These are phyloP conservation scores for Gymnoscopelus braueri DNA, from an alignment of 2,797 vertebrate species.

Conservation along the genomic window DNA sequence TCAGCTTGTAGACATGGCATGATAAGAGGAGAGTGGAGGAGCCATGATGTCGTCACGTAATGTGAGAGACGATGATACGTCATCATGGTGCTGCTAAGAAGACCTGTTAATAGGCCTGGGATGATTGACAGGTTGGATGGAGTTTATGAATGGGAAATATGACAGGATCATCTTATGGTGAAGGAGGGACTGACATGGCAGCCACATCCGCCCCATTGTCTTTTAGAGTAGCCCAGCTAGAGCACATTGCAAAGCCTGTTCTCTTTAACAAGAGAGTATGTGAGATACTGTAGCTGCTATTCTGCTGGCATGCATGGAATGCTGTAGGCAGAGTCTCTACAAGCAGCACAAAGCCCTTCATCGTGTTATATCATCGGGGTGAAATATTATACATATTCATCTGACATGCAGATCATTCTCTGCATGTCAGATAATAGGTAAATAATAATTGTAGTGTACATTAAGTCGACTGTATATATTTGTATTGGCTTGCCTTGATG, in stretches of 20 bases:
- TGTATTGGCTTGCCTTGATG: slow-evolving; percentile 13
- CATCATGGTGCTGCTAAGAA: background rate
- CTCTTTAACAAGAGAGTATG: too few species aligned
- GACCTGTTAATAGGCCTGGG: too few species aligned
- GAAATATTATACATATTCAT: background rate
- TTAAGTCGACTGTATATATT: too few species aligned
- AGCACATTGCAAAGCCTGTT: slow-evolving; percentile 19
- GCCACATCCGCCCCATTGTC: slow-evolving; percentile 14
- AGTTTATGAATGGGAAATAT: slow-evolving; percentile 16
- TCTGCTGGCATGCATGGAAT: too few species aligned
- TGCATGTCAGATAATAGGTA: too few species aligned
- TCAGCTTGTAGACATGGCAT: too few species aligned
- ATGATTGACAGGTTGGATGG: slow-evolving; percentile 22
- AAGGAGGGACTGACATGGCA: background rate
- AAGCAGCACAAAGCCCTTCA: slow-evolving; percentile 32
- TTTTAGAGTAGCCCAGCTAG: slow-evolving; percentile 6
- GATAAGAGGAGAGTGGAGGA: too few species aligned
- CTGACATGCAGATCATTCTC: too few species aligned
- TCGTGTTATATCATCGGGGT: slow-evolving; percentile 7
- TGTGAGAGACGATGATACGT: background rate
- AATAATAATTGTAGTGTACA: too few species aligned
- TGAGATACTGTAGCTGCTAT: too few species aligned
- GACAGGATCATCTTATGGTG: slow-evolving; percentile 17
- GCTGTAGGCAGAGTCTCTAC: background rate
- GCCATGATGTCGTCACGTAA: background rate